Base-by-base conservation (phyloP, 2,113 vertebrate genomes). In the Lamprotornis superbus region DNA sequence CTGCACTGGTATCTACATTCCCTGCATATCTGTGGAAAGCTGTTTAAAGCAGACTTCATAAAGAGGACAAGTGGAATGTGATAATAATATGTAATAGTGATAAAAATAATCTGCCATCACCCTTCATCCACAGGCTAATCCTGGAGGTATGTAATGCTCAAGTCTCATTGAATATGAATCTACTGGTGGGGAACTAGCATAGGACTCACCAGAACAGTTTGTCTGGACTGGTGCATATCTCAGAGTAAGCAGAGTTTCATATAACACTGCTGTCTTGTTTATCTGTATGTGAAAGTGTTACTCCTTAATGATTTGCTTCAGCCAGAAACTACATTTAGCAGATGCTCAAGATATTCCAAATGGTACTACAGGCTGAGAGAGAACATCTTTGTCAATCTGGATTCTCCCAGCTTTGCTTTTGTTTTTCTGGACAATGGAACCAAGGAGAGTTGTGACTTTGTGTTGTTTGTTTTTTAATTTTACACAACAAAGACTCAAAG, bases 321-420 rank as follows among this genome's bases (percentile, higher is more conserved):
- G 99, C 97, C 99, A 99, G 95, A 99, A 99, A 89, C 98, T 99
- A 40, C 99, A 99, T 78, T 98, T 99, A 73, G 98, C 99, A 10
- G 99, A 99, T 97, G 98, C 97, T 94, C 99, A 99, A 87, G 99
- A 99, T 88, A 98, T 98, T 92, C 98, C 98, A n/a, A 98, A 98
- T 94, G 96, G 98, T 46, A 97, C 98, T 80, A 98, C 97, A 15
- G 95, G 98, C 87, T 99, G 98, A 99, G 59, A 99, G 64, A 71
- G 65, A 65, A 61, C 25, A 50, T 64, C 53, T 89, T 64, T 71
- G 40, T 75, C 76, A 63, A 11, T 35, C 64, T 50, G 93, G 92
- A 90, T 65, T 67, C 37, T 90, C 22, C 19, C 28, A 70, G 57
- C 83, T 55, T 56, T 79, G 13, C 55, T 92, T 76, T 77, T 82